Evolutionary conservation across 2,888 invertebrate genomes (phyloP), one percentile per base, ranked within the genome.

Genomic region (Melieria omissa): DNA sequence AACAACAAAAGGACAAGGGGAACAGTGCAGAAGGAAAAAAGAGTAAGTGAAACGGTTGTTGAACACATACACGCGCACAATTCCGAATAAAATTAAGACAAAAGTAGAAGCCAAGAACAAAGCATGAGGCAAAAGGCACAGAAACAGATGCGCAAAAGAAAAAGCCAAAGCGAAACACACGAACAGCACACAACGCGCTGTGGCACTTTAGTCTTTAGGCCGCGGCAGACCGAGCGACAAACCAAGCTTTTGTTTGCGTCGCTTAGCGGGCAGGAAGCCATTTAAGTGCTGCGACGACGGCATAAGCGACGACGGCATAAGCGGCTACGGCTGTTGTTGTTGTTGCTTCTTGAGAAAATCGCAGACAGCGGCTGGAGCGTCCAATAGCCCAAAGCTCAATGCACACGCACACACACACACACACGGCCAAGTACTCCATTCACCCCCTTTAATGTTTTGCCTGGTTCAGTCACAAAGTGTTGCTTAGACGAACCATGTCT

Each of bases 341-440:
- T 46, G 69, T 41, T 80, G 81, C 82, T 84, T 80, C 84, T 84
- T 81, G 81, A 82, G 80, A 82, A 84, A 83, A 82, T 81, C 77
- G 80, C 81, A 78, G 84, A 78, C 81, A 70, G 49, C 68, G 29
- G 64, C 44, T 58, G 29, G 29, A 42, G 9, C 9, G n/a, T 29
- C 65, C 65, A 55, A 1, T 46, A 16, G 8, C 12, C 55, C 6
- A 8, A 12, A 49, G 61, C 67, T 61, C 61, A 49, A 52, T 49
- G 45, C 8, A 47, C 46, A 12, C 16, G 49, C 60, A 67, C 16
- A 44, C 16, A 16, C 29, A 29, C 41, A 55, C 46, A 55, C 58
- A 46, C 57, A 29, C 57, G 47, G 52, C 44, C 58, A 58, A 41
- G 9, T 29, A 29, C 29, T 3, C 29, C 29, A 29, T 29, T 29